phyloP scores from a whole-genome alignment of 2,113 vertebrate genomes.

The Grallaria varia region DNA sequence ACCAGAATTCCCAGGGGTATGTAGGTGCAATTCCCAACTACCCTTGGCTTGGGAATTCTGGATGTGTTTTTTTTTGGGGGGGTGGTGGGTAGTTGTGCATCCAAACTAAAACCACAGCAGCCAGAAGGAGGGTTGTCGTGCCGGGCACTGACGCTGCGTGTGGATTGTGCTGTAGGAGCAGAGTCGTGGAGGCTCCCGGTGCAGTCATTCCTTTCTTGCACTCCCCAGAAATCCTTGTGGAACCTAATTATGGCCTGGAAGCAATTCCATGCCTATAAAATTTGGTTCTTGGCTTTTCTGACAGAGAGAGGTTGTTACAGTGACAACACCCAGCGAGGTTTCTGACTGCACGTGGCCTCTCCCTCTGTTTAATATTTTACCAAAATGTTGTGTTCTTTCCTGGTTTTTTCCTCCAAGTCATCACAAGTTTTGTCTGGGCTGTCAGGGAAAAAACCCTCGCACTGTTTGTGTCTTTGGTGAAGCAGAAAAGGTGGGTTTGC shows the following conservation, averaged over 20 bases:
- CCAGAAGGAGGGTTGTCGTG: background rate
- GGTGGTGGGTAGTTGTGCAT: background rate
- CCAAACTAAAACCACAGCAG: background rate
- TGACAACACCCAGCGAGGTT: background rate
- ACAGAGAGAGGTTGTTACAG: background rate
- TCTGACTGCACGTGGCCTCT: background rate
- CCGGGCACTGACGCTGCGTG: background rate
- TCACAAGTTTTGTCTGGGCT: background rate
- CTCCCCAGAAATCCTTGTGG: background rate
- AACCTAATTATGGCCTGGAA: background rate
- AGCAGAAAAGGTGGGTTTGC: background rate
- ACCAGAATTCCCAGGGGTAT: background rate
- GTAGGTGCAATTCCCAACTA: background rate
- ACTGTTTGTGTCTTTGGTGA: background rate
- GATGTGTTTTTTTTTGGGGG: background rate
- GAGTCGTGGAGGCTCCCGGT: background rate
- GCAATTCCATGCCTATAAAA: background rate
- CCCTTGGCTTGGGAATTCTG: background rate
- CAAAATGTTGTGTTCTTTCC: background rate
- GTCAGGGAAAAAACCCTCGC: background rate
- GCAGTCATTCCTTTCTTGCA: background rate
- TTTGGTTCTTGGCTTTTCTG: background rate
- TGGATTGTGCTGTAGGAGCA: background rate
- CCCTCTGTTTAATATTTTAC: background rate
- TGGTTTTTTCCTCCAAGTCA: background rate